Evolutionary conservation across 2,797 vertebrate species (phyloP).

Genomic region (Apogon hyalosoma): DNA sequence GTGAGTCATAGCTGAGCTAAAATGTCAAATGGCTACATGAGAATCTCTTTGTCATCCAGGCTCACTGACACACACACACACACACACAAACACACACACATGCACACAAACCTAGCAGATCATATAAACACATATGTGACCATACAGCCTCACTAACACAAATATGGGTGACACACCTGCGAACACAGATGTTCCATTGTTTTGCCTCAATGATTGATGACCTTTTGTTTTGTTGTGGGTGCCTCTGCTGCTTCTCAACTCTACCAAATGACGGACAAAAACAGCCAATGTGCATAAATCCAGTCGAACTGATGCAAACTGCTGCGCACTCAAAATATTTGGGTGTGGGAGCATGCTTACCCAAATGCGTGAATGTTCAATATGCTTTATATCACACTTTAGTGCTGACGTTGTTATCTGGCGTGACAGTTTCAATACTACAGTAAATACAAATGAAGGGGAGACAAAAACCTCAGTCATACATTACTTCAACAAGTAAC

Average conservation of each 20-base stretch:
- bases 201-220: constrained; percentile 79
- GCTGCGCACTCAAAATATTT: constrained; percentile 64
- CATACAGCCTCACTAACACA: constrained; percentile 49
- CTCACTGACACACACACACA: constrained; percentile 61
- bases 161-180: constrained; percentile 76
- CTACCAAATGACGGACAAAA: constrained; percentile 58
- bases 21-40: constrained; percentile 84
- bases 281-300: constrained; percentile 55
- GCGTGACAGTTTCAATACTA: constrained; percentile 41
- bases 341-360: constrained; percentile 48
- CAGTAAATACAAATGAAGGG: constrained; percentile 43
- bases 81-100: constrained; percentile 43
- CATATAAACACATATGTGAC: constrained; percentile 67
- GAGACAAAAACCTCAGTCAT: constrained; percentile 49
- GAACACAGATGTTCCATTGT: constrained; percentile 81
- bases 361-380: constrained; percentile 56
- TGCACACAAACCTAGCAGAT: constrained; percentile 33
- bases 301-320: constrained; percentile 48
- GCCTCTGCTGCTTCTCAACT: constrained; percentile 60
- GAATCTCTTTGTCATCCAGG: constrained; percentile 79
- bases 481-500: constrained; percentile 42
- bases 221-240: constrained; percentile 74
- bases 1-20: constrained; percentile 84
- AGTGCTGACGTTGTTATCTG: constrained; percentile 67
- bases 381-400: constrained; percentile 69